Base-by-base conservation (phyloP, 2,888 invertebrate genomes). In the Gasteruption jaculator region DNA sequence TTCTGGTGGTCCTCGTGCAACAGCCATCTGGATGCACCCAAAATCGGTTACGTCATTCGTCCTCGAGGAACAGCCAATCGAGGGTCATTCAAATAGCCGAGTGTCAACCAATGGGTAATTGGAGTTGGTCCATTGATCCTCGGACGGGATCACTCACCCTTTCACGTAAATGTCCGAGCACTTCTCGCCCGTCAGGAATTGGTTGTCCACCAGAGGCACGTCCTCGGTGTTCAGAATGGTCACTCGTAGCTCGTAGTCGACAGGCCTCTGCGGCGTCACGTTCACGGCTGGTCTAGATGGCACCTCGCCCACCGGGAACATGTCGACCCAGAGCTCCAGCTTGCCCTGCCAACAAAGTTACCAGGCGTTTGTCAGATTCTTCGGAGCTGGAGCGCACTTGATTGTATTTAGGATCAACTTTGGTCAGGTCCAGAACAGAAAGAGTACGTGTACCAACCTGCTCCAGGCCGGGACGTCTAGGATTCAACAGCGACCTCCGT, bases 261-360 rank as follows among this genome's bases (percentile, higher is more conserved):
- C 73, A 0, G 87, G 81, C 50, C 81, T 79, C 18, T 83, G 74
- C 0, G 89, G 87, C 4, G 81, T 78, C 38, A 94, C 86, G 60
- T 91, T 83, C 1, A 91, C 77, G 11, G 83, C 76, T 8, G 60
- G 60, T 49, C 60, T 64, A n/a, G 79, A 76, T 0, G 90, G 88
- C 10, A 85, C 73, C 11, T 76, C 76, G 57, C 64, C 66, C 12
- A 65, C 48, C 26, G 85, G 83, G 61, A 88, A 91, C 65, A 94
- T 81, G 65, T 94, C 93, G 10, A 94, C 73, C 91, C 92, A 94
- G 75, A 94, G 75, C 67, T 91, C 89, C 35, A 94, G 65, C 73
- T 89, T 90, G 3, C 94, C 93, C 90, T 92, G 61, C 18, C 5
- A 60, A 15, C 15, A 11, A 7, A 38, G 41, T 41, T 30, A 25